Evolutionary conservation across 1,140 invertebrate genomes (phyloP), one percentile per base, ranked within the genome.

Genomic region (Drosophila fuyamai): DNA sequence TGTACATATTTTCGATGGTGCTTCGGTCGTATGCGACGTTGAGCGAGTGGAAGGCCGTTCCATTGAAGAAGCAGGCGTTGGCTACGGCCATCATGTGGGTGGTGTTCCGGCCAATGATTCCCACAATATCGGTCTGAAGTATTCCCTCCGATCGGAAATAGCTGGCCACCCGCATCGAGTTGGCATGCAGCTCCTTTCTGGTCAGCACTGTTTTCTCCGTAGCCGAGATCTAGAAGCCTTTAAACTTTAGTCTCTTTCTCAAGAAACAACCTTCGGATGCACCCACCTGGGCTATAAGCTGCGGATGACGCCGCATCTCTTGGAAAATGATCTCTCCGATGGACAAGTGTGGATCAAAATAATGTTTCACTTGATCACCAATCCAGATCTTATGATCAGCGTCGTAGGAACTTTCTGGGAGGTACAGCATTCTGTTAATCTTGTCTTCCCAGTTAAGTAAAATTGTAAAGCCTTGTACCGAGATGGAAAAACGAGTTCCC

Each of bases 1-100:
- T 41, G 10, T 75, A 84, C 2, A 92, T 63, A 41, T 78, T 66
- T 12, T 66, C 65, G 10, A 90, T 79, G 1, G 75, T 89, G 0
- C 35, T 32, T 16, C 53, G 23, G 2, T 90, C 86, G 18, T 86
- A 83, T 12, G 10, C 5, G 0, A 67, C 68, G 12, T 86, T 90
- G 1, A 90, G 66, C 0, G 86, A 65, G 16, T 90, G 86, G 6
- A 83, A 83, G 2, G 86, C 66, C 7, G 81, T 83, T 7, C 86
- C 86, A 35, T 90, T 90, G 9, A 90, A 90, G 14, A 90, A 90
- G n/a, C 86, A 90, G 7, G 50, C 86, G 18, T 90, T 86, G 4
- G 50, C 67, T 3, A 90, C 79, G 0, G 86, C 72, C 1, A 36
- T 50, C 7, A 90, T 74, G 7, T 90, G 81, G 0, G 79, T 86